phyloP scores from a whole-genome alignment of 1,140 invertebrate genomes.

The Calephelis nemesis region DNA sequence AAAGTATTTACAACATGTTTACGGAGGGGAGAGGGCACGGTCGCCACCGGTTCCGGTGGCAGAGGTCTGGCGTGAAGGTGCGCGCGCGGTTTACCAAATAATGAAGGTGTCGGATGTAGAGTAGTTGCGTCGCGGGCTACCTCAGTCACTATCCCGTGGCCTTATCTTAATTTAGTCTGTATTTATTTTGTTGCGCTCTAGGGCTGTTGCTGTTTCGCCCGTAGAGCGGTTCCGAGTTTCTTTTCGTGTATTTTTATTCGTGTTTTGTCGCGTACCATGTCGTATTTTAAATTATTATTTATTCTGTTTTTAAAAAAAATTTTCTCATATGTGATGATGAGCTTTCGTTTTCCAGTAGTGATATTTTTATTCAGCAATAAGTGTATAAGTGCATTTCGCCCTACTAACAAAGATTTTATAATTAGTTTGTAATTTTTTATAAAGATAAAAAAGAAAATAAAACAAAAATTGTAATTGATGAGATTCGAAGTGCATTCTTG shows the following conservation, averaged over 20 bases:
- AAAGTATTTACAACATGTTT: no score
- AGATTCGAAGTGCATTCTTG: conserved; percentile 79
- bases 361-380: conserved; percentile 80
- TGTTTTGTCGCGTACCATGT: conserved; percentile 60
- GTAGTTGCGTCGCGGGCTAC: conserved; percentile 74
- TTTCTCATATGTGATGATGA: conserved; percentile 67
- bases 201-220: conserved; percentile 75
- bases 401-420: conserved; percentile 69
- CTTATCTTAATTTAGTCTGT: conserved; percentile 71
- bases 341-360: conserved; percentile 76
- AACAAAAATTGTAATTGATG: conserved; percentile 70
- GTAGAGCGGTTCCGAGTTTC: conserved; percentile 68
- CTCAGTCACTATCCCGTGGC: conserved; percentile 74
- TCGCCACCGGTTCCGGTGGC: not conserved
- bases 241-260: conserved; percentile 66
- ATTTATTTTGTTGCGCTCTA: conserved; percentile 76
- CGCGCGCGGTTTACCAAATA: conserved; percentile 61
- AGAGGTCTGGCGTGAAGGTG: conserved; percentile 10
- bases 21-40: no score
- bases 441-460: conserved; percentile 42
- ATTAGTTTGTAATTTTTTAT: conserved; percentile 72
- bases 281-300: conserved; percentile 62
- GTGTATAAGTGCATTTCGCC: conserved; percentile 74
- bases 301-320: conserved; percentile 53
- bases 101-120: conserved; percentile 56